Percentiles rank a stretch among this genome's conserved stretches.
Evolutionary conservation across 2,888 invertebrate species (phyloP).

Genomic region (Gibbula magus): DNA sequence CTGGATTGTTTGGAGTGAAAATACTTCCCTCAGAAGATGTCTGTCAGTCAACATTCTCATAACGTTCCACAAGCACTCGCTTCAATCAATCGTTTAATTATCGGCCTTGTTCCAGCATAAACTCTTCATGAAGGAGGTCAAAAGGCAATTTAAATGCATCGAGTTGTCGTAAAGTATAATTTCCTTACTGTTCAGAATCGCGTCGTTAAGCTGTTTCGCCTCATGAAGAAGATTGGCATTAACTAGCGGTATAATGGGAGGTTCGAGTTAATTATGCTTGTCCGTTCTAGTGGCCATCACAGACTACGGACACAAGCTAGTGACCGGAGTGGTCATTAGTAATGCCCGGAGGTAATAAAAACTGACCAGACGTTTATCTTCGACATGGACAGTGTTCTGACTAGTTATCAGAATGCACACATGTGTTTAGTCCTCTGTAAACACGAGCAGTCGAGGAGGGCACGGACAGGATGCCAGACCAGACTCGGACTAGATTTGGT

Average conservation of each 20-base stretch:
- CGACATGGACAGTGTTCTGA: background rate
- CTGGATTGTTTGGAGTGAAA: background rate
- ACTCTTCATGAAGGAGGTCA: background rate
- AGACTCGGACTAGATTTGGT: too few relatives aligned
- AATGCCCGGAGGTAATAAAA: background rate
- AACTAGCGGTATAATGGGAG: background rate
- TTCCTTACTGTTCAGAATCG: background rate
- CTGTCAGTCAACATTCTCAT: background rate
- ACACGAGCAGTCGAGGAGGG: background rate
- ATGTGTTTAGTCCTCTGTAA: background rate
- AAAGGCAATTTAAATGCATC: background rate
- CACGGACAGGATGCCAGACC: too few relatives aligned
- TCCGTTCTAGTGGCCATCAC: background rate
- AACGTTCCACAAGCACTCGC: background rate
- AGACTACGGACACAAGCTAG: background rate
- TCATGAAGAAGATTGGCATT: background rate
- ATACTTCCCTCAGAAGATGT: background rate
- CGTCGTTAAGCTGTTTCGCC: background rate
- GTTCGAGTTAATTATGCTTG: conserved; percentile 3
- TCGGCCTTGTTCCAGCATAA: background rate
- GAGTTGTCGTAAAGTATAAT: background rate
- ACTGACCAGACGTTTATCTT: background rate
- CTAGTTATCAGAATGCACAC: background rate
- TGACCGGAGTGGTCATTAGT: background rate
- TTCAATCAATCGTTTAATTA: conserved; percentile 2